Base-by-base conservation (phyloP, 2,888 invertebrate species). In the Octodonta nipae region DNA sequence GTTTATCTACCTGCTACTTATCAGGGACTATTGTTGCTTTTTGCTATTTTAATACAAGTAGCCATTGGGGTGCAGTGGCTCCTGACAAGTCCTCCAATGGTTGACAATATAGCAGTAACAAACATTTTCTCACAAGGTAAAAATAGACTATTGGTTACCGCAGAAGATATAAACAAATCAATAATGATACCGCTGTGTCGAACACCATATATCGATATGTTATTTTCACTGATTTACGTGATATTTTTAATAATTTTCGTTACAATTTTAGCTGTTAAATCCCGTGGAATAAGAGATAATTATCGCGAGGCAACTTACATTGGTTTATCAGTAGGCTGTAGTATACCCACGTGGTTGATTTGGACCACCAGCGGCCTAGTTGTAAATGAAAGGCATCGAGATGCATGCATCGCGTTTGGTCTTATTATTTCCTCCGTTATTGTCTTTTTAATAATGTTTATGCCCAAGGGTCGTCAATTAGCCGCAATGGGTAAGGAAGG, bases 231-330 rank as follows among this genome's bases (percentile, higher is more conserved):
- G 43, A 73, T 82, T 52, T 79, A 93, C 64, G 81, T 87, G 31
- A 79, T 86, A 46, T 80, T 85, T 55, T 68, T 92, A 37, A 79
- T 89, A 45, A 65, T 85, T 29, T 79, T 87, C 50, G 88, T 88
- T 35, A 80, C 84, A 37, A 75, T 86, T 34, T 67, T 91, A 47
- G 84, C 89, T 32, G 71, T 88, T 42, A 77, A 85, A 52, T 85
- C 89, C 32, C 72, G 86, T 24, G 83, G 86, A 30, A 87, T 91
- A 39, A 77, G 88, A 34, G 91, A 91, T 64, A 92, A 92, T 64
- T 88, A 89, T 60, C 72, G 91, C 30, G 92, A 92, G 61, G 84
- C 91, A 27, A 82, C 85, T 17, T 92, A 88, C 62, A 89, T 92
- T 48, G 89, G 88, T 8, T 72, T 87, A 44, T 83, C 88, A 12